Evolutionary conservation across 2,797 vertebrate genomes (phyloP).

Genomic region (Sebastes aleutianus): DNA sequence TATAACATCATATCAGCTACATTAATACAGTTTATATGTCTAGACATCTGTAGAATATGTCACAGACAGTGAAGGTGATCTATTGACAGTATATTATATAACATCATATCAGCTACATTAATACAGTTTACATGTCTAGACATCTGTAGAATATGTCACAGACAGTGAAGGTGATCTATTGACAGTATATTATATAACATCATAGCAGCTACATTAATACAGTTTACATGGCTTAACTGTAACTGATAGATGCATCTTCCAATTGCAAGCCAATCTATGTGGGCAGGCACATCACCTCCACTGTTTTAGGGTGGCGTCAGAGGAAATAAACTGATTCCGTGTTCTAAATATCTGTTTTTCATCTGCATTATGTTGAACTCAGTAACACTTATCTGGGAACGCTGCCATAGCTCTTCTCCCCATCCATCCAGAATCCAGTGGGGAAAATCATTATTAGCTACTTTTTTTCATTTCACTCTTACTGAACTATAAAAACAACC

Average conservation of each 20-base stretch:
- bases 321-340: not conserved
- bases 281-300: not conserved
- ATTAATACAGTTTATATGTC: too few relatives aligned
- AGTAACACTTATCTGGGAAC: not conserved
- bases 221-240: not conserved
- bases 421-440: not conserved
- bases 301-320: not conserved
- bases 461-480: not conserved
- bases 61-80: too few relatives aligned
- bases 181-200: too few relatives aligned
- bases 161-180: too few relatives aligned
- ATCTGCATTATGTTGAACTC: not conserved
- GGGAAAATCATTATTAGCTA: not conserved
- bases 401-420: not conserved
- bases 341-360: constrained; percentile 8
- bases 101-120: too few relatives aligned
- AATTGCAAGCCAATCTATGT: not conserved
- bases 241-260: not conserved
- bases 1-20: too few relatives aligned
- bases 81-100: too few relatives aligned
- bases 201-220: too few relatives aligned
- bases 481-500: not conserved
- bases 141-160: too few relatives aligned
- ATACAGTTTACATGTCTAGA: too few relatives aligned
- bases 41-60: too few relatives aligned